Evolutionary conservation across 2,888 invertebrate species (phyloP).

Genomic region (Zeuzera pyrina): DNA sequence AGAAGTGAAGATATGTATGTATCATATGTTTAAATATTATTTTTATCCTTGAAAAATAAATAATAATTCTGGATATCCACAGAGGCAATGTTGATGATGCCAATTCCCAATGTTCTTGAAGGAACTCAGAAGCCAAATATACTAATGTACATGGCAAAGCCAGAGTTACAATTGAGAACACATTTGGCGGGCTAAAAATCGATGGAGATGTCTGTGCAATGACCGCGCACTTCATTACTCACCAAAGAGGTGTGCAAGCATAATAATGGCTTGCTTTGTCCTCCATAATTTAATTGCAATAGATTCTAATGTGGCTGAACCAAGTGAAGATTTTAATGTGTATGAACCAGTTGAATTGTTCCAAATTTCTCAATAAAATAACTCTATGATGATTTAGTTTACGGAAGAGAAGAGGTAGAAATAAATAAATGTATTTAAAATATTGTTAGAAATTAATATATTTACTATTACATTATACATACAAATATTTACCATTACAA

Average conservation of each 20-base stretch:
- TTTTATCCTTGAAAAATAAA: no score
- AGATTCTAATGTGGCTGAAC: constrained; percentile 6
- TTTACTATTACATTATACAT: no score
- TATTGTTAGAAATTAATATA: no score
- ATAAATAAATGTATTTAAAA: no score
- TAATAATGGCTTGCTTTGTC: constrained; percentile 21
- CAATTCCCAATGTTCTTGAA: constrained; percentile 11
- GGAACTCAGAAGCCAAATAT: constrained; percentile 13
- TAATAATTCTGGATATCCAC: constrained; percentile 22
- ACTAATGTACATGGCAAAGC: constrained; percentile 13
- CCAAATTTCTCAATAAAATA: neutral
- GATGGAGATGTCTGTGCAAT: constrained; percentile 21
- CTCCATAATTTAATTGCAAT: constrained; percentile 20
- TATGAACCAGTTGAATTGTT: neutral
- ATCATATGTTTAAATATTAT: no score
- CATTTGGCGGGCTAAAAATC: constrained; percentile 17
- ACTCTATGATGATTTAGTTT: neutral
- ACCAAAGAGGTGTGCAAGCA: constrained; percentile 19
- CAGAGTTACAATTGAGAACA: constrained; percentile 18
- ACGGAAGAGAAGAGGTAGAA: no score
- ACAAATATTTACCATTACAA: no score
- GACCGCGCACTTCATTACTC: constrained; percentile 18
- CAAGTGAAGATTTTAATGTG: neutral
- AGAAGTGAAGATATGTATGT: no score
- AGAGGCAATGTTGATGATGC: constrained; percentile 22